Percentiles rank a stretch among this genome's conserved stretches.
phyloP scores from a whole-genome alignment of 2,888 invertebrate species.

The Criorhina ranunculi region DNA sequence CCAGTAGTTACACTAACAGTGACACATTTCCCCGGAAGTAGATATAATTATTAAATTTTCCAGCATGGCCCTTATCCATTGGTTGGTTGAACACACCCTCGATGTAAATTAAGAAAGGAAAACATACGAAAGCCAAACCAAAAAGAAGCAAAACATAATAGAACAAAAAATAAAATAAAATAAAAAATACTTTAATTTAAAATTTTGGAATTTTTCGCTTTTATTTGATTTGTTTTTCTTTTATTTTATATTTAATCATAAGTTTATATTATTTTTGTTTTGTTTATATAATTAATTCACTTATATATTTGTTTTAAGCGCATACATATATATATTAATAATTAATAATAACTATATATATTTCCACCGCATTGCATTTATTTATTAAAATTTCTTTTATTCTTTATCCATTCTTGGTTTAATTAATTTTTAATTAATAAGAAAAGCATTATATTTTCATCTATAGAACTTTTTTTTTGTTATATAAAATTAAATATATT shows the following conservation, averaged over 20 bases:
- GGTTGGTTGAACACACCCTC: too few relatives aligned
- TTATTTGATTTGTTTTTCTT: slow-evolving; percentile 40
- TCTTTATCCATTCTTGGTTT: slow-evolving; percentile 38
- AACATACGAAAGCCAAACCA: too few relatives aligned
- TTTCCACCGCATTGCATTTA: slow-evolving; percentile 60
- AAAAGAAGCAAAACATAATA: slow-evolving; percentile 1
- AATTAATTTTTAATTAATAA: slow-evolving; percentile 61
- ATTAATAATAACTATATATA: slow-evolving; percentile 75
- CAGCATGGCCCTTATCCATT: too few relatives aligned
- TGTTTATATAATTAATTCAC: slow-evolving; percentile 56
- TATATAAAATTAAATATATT: slow-evolving; percentile 69
- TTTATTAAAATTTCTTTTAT: neutral
- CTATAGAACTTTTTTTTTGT: slow-evolving; percentile 34
- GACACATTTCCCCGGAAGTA: too few relatives aligned
- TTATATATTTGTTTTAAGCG: slow-evolving; percentile 63
- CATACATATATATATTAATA: slow-evolving; percentile 66
- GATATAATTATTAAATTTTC: too few relatives aligned
- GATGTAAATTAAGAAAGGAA: neutral
- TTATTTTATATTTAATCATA: slow-evolving; percentile 48
- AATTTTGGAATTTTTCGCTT: slow-evolving; percentile 66
- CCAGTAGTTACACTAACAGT: too few relatives aligned
- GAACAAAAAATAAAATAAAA: slow-evolving; percentile 22
- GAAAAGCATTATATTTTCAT: slow-evolving; percentile 57
- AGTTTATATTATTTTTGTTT: slow-evolving; percentile 49
- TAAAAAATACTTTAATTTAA: slow-evolving; percentile 44